phyloP scores from a whole-genome alignment of 2,888 invertebrate genomes.

The Eupeodes luniger region DNA sequence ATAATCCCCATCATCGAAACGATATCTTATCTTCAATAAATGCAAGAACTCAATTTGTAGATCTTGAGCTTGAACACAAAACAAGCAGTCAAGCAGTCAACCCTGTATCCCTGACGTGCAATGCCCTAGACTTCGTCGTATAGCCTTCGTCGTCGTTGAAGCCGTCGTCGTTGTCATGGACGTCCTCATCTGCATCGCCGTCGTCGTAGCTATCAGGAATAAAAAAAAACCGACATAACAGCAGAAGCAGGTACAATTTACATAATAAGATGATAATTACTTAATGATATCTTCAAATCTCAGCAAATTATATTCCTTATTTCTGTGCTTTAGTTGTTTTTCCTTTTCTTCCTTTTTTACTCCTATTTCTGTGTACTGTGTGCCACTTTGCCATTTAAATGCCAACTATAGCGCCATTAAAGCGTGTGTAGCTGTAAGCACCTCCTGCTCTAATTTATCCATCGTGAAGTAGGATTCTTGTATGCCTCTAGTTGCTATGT shows the following conservation, averaged over 20 bases:
- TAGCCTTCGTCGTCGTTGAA: not conserved
- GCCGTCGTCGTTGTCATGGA: not conserved
- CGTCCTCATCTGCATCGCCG: not conserved
- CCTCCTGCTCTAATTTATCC: constrained; percentile 66
- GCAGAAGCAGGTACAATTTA: constrained; percentile 59
- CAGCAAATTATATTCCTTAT: constrained; percentile 56
- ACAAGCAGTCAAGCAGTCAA: constrained; percentile 16
- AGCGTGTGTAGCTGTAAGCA: constrained; percentile 57
- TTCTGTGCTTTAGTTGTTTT: not conserved
- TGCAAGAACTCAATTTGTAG: constrained; percentile 28
- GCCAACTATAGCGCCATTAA: constrained; percentile 48
- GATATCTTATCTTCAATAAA: constrained; percentile 33
- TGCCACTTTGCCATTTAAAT: constrained; percentile 46
- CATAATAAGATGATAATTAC: constrained; percentile 74
- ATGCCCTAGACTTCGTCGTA: not conserved
- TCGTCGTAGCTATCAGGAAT: not conserved
- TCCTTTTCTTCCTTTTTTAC: not conserved
- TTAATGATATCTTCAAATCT: constrained; percentile 75
- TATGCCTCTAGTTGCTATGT: not conserved
- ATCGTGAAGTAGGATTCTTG: constrained; percentile 47
- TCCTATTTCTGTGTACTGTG: not conserved
- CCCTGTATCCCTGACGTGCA: not conserved
- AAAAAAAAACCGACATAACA: not conserved
- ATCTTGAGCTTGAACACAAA: constrained; percentile 46
- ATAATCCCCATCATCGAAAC: not conserved